Conservation (phyloP, 2,797 vertebrate genomes). For the Echiichthys vipera region DNA sequence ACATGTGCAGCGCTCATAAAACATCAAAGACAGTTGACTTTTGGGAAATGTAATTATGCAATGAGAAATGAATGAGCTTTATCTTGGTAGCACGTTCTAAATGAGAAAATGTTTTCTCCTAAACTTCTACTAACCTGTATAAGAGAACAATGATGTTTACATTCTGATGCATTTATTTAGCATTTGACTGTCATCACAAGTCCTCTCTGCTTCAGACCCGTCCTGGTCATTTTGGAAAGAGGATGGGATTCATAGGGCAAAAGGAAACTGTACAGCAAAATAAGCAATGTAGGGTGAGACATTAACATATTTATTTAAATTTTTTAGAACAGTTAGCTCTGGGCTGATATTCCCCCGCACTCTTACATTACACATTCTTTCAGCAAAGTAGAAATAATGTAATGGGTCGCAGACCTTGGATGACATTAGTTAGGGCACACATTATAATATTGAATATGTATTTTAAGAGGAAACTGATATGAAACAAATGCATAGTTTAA, state of each 20-base stretch:
- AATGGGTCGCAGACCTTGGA: neutral
- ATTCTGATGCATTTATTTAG: neutral
- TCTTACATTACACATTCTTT: neutral
- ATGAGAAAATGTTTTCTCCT: neutral
- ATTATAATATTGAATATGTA: neutral
- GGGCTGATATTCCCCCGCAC: neutral
- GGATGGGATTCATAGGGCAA: neutral
- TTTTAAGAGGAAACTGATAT: neutral
- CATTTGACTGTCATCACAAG: neutral
- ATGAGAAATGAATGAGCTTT: neutral
- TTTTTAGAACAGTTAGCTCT: neutral
- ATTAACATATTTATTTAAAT: neutral
- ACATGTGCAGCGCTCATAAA: slow-evolving; percentile 6
- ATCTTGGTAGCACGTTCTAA: neutral
- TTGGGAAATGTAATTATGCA: slow-evolving; percentile 28
- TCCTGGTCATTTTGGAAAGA: neutral
- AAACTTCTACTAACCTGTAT: neutral
- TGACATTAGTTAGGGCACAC: neutral
- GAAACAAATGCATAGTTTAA: neutral
- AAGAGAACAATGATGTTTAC: neutral
- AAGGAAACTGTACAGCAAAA: neutral
- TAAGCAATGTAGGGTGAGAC: neutral
- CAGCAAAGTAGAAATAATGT: neutral
- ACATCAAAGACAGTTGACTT: slow-evolving; percentile 27
- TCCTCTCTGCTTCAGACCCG: neutral